These are phyloP conservation scores for Marronus borbonicus DNA, from an alignment of 2,888 invertebrate species.

Conservation along the genomic window DNA sequence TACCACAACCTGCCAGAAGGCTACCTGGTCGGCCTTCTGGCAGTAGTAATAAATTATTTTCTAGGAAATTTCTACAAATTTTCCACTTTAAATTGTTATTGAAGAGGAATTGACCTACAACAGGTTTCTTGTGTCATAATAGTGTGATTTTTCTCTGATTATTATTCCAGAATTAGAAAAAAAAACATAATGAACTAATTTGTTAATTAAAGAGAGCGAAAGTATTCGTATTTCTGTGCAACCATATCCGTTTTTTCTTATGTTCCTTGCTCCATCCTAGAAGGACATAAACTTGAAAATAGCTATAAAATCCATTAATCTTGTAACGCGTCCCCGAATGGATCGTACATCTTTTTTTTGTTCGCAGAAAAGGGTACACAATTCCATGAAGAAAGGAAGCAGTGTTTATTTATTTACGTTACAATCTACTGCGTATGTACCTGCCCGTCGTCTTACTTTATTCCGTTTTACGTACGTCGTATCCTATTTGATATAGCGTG, in stretches of 20 bases:
- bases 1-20: too few relatives aligned
- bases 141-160: too few relatives aligned
- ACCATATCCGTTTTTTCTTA: background rate
- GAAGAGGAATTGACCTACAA: too few relatives aligned
- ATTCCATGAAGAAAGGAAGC: background rate
- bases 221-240: too few relatives aligned
- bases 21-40: too few relatives aligned
- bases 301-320: slow-evolving; percentile 8
- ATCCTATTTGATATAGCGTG: slow-evolving; percentile 36
- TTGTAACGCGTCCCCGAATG: background rate
- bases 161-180: too few relatives aligned
- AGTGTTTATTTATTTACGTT: slow-evolving; percentile 24
- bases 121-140: too few relatives aligned
- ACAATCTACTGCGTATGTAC: slow-evolving; percentile 5
- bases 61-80: too few relatives aligned
- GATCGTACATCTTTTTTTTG: slow-evolving; percentile 5
- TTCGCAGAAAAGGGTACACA: slow-evolving; percentile 1
- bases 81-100: too few relatives aligned
- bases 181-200: too few relatives aligned
- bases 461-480: slow-evolving; percentile 22
- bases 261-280: background rate
- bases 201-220: too few relatives aligned
- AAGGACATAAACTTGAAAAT: slow-evolving; percentile 3
- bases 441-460: slow-evolving; percentile 17
- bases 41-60: too few relatives aligned